Percentiles rank a stretch among this genome's conserved stretches.
These are phyloP conservation scores for Tachina grossa DNA, from an alignment of 2,888 invertebrate genomes.

Conservation along the genomic window DNA sequence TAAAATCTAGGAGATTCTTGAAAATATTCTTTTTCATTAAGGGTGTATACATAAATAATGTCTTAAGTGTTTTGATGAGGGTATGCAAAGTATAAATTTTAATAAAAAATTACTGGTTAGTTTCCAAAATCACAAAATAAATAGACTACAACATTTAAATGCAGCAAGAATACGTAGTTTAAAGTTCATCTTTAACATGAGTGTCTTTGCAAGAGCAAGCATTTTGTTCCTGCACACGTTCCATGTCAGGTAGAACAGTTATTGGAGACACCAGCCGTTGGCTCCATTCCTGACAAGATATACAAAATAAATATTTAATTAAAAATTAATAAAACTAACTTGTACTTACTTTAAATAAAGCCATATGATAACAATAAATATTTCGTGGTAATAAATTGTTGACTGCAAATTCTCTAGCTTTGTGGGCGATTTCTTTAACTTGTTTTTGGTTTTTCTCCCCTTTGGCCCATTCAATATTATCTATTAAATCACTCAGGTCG, in stretches of 20 bases:
- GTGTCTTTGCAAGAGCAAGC: slow-evolving; percentile 79
- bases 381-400: slow-evolving; percentile 91
- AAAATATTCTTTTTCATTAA: slow-evolving; percentile 42
- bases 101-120: slow-evolving; percentile 40
- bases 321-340: not conserved
- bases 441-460: slow-evolving; percentile 86
- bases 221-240: slow-evolving; percentile 84
- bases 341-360: slow-evolving; percentile 85
- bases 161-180: slow-evolving; percentile 60
- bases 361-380: slow-evolving; percentile 93
- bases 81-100: slow-evolving; percentile 39
- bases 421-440: slow-evolving; percentile 86
- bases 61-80: slow-evolving; percentile 26
- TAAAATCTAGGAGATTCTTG: slow-evolving; percentile 53
- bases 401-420: slow-evolving; percentile 88
- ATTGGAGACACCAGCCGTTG: slow-evolving; percentile 85
- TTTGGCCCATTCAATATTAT: slow-evolving; percentile 90
- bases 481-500: slow-evolving; percentile 91
- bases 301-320: not conserved
- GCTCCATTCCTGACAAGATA: slow-evolving; percentile 87
- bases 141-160: slow-evolving; percentile 14
- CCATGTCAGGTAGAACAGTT: slow-evolving; percentile 86
- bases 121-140: slow-evolving; percentile 28
- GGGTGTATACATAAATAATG: slow-evolving; percentile 21
- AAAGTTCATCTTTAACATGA: slow-evolving; percentile 78